Base-by-base conservation (phyloP, 1,140 invertebrate genomes). In the Bicyclus anynana region DNA sequence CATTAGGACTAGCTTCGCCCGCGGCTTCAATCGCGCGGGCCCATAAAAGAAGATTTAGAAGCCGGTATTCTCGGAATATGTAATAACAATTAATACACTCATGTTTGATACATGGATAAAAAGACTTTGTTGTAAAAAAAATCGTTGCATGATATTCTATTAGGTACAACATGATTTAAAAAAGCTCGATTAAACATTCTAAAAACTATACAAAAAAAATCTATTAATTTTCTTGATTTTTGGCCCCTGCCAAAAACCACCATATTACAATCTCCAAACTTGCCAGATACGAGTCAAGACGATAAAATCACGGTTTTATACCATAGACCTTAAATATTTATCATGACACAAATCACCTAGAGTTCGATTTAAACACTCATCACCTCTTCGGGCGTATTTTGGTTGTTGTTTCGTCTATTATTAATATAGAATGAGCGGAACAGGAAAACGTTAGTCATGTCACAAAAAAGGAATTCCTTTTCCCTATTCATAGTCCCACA, bases 1-100 rank as follows among this genome's bases (percentile, higher is more conserved):
- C 46, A 58, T 58, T 62, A 42, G 40, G 37, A 46, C 58, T 54
- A 48, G 49, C 35, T 16, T 53, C 58, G 61, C 62, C 51, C 52
- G 62, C 56, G 60, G 53, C 44, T 59, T 59, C 38, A 53, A 42
- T 42, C 37, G 16, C 37, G 13, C 37, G 16, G 33, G 13, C 37
- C 37, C 37, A 40, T 40, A 40, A 40, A 40, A 12, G 37, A 40
- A 40, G 26, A 53, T 46, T 53, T 53, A 16, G 29, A 44, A 27
- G 12, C 23, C 51, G 17, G 26, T 40, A 16, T 53, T 53, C 21
- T 53, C 12, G 40, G 51, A 53, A 53, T 44, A 40, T 33, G 2
- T 33, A 40, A 40, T 17, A 40, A 16, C 37, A 40, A 40, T 40
- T 40, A 40, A 40, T 40, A 40, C 5, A 40, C 6, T n/a, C 4